Evolutionary conservation across 1,140 invertebrate species (phyloP).

Genomic region (Drosophila sulfurigaster): DNA sequence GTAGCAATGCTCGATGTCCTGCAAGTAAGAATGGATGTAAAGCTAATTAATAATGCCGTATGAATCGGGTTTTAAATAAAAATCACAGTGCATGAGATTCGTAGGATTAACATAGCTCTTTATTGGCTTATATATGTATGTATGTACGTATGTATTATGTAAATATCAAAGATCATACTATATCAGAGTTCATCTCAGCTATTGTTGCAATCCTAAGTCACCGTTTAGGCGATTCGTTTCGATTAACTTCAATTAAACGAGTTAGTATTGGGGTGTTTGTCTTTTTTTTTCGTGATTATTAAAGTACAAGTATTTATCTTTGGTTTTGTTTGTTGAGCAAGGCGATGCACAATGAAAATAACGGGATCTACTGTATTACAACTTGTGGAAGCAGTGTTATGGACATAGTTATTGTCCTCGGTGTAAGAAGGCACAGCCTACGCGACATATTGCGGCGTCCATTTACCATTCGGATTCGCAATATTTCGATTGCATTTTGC

Average conservation of each 20-base stretch:
- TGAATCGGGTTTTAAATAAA: neutral
- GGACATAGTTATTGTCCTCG: no score
- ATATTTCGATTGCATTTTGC: slow-evolving; percentile 13
- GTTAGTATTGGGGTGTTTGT: neutral
- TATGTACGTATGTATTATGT: no score
- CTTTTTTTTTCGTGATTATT: slow-evolving; percentile 28
- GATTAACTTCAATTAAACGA: slow-evolving; percentile 4
- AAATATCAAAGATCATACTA: neutral
- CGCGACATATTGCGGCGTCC: slow-evolving; percentile 5
- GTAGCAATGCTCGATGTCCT: slow-evolving; percentile 98
- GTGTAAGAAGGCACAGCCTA: neutral
- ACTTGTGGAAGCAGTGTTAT: neutral
- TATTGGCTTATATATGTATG: neutral
- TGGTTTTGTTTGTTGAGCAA: neutral
- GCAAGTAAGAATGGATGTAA: neutral
- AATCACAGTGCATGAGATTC: neutral
- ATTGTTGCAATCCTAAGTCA: neutral
- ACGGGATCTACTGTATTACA: neutral
- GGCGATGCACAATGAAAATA: slow-evolving; percentile 1
- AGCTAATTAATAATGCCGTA: neutral
- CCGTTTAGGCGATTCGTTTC: neutral
- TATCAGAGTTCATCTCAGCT: neutral
- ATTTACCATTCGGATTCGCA: slow-evolving; percentile 18
- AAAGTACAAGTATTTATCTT: slow-evolving; percentile 32
- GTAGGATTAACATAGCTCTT: slow-evolving; percentile 6